Percentiles rank a stretch among this genome's conserved stretches.
Evolutionary conservation across 35 echinoderm and acorn worm species (phyloP).

Genomic region (Eucidaris tribuloides): DNA sequence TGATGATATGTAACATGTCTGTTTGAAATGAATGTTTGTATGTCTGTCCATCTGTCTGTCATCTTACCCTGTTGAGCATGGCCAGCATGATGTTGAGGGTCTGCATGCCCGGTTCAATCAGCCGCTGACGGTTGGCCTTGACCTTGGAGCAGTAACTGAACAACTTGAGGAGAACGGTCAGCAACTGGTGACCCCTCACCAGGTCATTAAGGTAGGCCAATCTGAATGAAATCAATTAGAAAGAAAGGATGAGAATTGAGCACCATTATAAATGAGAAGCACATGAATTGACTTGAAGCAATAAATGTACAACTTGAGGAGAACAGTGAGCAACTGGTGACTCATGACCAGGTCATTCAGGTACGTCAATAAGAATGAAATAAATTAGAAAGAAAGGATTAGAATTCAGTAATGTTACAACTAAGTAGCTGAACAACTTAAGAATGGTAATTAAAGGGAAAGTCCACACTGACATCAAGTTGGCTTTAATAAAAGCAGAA

Average conservation of each 20-base stretch:
- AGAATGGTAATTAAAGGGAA: no score
- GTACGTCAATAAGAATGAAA: constrained; percentile 65
- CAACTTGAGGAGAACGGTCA: constrained; percentile 81
- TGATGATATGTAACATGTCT: no score
- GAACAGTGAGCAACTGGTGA: constrained; percentile 78
- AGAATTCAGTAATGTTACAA: no score
- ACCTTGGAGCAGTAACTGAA: constrained; percentile 89
- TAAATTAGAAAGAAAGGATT: neutral
- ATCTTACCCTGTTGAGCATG: constrained; percentile 87
- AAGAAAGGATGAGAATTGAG: no score
- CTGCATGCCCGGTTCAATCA: constrained; percentile 87
- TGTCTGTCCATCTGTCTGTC: no score
- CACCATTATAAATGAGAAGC: no score
- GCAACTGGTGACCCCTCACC: constrained; percentile 86
- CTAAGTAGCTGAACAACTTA: no score
- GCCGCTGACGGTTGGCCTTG: constrained; percentile 86
- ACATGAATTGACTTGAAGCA: no score
- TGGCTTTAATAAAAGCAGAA: no score
- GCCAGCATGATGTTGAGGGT: constrained; percentile 98
- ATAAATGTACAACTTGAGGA: constrained; percentile 81
- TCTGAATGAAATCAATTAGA: constrained; percentile 36
- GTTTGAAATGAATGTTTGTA: no score
- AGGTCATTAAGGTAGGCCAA: constrained; percentile 84
- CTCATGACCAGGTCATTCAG: constrained; percentile 85
- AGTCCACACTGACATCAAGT: no score